These are phyloP conservation scores for Rhinichthys osculus DNA, from an alignment of 2,797 vertebrate species.

Conservation along the genomic window DNA sequence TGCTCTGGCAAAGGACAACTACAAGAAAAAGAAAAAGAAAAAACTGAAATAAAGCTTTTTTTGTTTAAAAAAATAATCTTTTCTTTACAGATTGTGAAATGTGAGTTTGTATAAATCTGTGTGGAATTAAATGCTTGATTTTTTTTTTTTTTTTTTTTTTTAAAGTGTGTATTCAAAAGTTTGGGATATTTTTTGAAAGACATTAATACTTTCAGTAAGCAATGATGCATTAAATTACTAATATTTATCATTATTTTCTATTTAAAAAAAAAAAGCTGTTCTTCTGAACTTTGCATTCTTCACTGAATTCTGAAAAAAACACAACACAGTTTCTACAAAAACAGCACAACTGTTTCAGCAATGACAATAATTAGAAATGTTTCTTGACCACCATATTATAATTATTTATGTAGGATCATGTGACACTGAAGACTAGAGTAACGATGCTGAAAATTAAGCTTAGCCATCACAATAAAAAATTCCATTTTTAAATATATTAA, in stretches of 20 bases:
- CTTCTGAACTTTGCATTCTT: background rate
- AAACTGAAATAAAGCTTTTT: constrained; percentile 67
- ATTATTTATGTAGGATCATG: background rate
- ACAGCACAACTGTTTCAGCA: background rate
- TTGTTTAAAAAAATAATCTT: constrained; percentile 54
- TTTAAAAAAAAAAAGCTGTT: background rate
- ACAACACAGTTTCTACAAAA: background rate
- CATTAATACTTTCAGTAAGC: background rate
- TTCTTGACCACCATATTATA: background rate
- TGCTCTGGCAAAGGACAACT: constrained; percentile 68
- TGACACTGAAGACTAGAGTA: too few species aligned
- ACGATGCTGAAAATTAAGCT: too few species aligned
- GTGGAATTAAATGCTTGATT: background rate
- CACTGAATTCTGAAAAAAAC: background rate
- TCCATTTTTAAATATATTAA: too few species aligned
- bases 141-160: background rate
- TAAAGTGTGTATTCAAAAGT: background rate
- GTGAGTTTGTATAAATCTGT: background rate
- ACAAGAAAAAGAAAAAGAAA: constrained; percentile 58
- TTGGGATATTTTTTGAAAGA: background rate
- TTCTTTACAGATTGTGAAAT: constrained; percentile 35
- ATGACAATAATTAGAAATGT: background rate
- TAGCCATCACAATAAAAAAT: too few species aligned
- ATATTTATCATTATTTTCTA: background rate
- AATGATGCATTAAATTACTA: background rate